Percentiles rank a stretch among this genome's conserved stretches.
Conservation (phyloP, 2,888 invertebrate species). For the Cantharis rufa region DNA sequence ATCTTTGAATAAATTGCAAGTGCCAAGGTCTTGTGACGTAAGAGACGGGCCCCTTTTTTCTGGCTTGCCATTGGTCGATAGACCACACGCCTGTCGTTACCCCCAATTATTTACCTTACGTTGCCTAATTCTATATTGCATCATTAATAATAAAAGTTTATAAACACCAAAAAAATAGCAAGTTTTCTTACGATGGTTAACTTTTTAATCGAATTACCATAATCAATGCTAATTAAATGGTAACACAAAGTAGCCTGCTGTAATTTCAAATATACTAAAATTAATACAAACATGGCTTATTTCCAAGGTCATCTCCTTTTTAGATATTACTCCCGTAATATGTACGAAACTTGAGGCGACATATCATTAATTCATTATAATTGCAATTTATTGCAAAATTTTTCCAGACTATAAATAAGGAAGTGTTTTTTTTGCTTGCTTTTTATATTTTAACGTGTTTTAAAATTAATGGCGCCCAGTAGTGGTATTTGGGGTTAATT, state of each 20-base stretch:
- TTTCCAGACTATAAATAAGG: neutral
- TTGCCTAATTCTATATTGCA: constrained; percentile 1
- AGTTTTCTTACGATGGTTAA: neutral
- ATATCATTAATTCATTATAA: neutral
- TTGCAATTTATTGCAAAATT: neutral
- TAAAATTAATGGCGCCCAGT: neutral
- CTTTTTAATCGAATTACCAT: neutral
- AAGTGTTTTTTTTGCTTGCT: neutral
- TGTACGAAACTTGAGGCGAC: neutral
- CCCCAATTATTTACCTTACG: neutral
- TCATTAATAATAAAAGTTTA: constrained; percentile 13
- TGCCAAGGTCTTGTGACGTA: constrained; percentile 16
- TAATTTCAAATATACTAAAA: neutral
- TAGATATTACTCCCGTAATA: neutral
- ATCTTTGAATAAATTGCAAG: neutral
- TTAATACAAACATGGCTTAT: neutral
- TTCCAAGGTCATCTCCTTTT: neutral
- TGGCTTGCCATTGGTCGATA: neutral
- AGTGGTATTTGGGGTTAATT: neutral
- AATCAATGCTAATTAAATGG: neutral
- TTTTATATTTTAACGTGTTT: neutral
- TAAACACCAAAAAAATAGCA: constrained; percentile 4
- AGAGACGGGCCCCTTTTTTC: constrained; percentile 2
- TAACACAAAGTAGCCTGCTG: neutral
- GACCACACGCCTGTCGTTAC: neutral